Conservation (phyloP, 2,888 invertebrate genomes). For the Bedellia somnulentella region DNA sequence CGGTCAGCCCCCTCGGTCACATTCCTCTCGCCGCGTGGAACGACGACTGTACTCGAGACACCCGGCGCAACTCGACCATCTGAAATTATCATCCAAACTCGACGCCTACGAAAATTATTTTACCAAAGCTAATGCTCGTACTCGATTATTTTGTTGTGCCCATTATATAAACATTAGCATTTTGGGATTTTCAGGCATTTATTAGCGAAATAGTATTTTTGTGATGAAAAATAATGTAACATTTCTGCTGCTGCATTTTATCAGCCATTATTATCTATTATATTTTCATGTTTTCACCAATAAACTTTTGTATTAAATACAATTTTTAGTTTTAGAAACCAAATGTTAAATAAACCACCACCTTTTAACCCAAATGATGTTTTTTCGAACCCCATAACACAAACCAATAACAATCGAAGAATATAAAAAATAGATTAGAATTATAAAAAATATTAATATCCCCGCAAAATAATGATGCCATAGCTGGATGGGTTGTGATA, state of each 20-base stretch:
- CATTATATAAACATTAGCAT: constrained; percentile 9
- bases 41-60: too few relatives aligned
- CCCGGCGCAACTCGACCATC: too few relatives aligned
- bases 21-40: constrained; percentile 53
- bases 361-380: constrained; percentile 51
- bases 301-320: constrained; percentile 63
- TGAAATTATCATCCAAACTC: too few relatives aligned
- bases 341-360: constrained; percentile 55
- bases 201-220: constrained; percentile 55
- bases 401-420: constrained; percentile 4
- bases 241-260: constrained; percentile 62
- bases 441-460: too few relatives aligned
- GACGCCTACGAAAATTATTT: too few relatives aligned
- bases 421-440: not conserved
- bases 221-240: constrained; percentile 60
- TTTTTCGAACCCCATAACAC: constrained; percentile 25
- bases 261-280: constrained; percentile 59
- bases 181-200: constrained; percentile 42
- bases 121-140: too few relatives aligned
- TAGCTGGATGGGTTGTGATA: too few relatives aligned
- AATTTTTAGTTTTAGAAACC: constrained; percentile 60
- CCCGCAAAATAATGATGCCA: too few relatives aligned
- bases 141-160: not conserved
- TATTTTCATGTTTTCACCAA: constrained; percentile 64
- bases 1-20: constrained; percentile 55